Evolutionary conservation across 2,797 vertebrate species (phyloP), one percentile per base, ranked within the genome.

Genomic region (Spondyliosoma cantharus): DNA sequence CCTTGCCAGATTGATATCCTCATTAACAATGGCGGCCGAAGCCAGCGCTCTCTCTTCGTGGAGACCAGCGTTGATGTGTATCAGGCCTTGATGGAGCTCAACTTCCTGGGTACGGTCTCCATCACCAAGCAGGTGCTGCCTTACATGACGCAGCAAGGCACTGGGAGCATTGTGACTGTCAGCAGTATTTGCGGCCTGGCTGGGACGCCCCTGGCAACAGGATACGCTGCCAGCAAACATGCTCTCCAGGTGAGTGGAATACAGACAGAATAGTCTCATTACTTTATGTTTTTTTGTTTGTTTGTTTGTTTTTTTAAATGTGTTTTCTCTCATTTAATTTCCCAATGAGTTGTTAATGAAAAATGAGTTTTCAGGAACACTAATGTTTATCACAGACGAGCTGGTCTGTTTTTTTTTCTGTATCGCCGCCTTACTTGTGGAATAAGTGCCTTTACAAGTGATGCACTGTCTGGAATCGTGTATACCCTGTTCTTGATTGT

Each of bases 191-290:
- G 82, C 25, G 98, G 97, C 52, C 59, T 98, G 16, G 80, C 91
- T 5, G 95, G 95, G 50, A 93, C 83, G 0, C 96, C 97, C 0
- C 93, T 98, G 69, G 87, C 93, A 69, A 94, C 94, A 0, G 98
- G 97, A 6, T 99, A 99, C 82, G 92, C 94, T 27, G 97, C 96
- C 82, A 98, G 96, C 93, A 99, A 99, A 88, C 96, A 99, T 4
- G 98, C 98, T 12, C 92, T 99, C 60, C 96, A 96, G 95, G 97
- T 99, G 81, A 94, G 88, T 5, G 5, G 19, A 69, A 49, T 57
- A 49, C 14, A 65, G 2, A 50, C 5, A 6, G 27, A 29, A 29
- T 3, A 43, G 27, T 56, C 17, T 12, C 11, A 32, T 27, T 12
- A 17, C 15, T 52, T n/a, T 15, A 0, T n/a, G 9, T 57, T 37